Percentiles rank a stretch among this genome's conserved stretches.
phyloP scores from a whole-genome alignment of 2,888 invertebrate species.

The Metellina segmentata region DNA sequence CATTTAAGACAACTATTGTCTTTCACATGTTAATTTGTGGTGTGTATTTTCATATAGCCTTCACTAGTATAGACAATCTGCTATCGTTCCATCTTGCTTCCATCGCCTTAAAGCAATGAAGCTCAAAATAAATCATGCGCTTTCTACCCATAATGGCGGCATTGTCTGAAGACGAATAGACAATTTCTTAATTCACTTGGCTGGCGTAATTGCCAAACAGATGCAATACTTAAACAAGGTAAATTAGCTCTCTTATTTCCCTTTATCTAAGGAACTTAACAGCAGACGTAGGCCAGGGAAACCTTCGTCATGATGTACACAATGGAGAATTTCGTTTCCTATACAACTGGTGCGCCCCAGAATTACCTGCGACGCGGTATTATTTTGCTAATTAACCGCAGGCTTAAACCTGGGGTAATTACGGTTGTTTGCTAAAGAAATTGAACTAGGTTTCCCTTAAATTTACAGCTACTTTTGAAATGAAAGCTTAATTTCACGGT shows the following conservation, averaged over 20 bases:
- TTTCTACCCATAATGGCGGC: too few species aligned
- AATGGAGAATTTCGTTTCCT: constrained; percentile 39
- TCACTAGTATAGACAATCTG: too few species aligned
- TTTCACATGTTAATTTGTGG: too few species aligned
- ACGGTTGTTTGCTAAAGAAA: constrained; percentile 49
- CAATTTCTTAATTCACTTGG: constrained; percentile 57
- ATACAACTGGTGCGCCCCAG: not conserved
- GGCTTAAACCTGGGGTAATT: constrained; percentile 44
- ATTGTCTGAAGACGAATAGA: not conserved
- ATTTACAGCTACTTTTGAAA: constrained; percentile 42
- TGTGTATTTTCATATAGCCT: too few species aligned
- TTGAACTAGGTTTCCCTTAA: constrained; percentile 38
- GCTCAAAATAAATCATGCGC: too few species aligned
- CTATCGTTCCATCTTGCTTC: not conserved
- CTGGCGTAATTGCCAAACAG: not conserved
- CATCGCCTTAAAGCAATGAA: not conserved
- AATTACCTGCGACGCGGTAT: constrained; percentile 21
- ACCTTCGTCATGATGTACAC: not conserved
- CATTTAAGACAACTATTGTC: not conserved
- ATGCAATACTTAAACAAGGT: constrained; percentile 20
- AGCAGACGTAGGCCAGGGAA: not conserved
- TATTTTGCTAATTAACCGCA: constrained; percentile 56
- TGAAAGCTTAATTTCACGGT: constrained; percentile 28
- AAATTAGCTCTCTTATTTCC: constrained; percentile 44
- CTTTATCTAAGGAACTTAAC: not conserved